Evolutionary conservation across 1,140 invertebrate genomes (phyloP).

Genomic region (Drosophila tsacasi): DNA sequence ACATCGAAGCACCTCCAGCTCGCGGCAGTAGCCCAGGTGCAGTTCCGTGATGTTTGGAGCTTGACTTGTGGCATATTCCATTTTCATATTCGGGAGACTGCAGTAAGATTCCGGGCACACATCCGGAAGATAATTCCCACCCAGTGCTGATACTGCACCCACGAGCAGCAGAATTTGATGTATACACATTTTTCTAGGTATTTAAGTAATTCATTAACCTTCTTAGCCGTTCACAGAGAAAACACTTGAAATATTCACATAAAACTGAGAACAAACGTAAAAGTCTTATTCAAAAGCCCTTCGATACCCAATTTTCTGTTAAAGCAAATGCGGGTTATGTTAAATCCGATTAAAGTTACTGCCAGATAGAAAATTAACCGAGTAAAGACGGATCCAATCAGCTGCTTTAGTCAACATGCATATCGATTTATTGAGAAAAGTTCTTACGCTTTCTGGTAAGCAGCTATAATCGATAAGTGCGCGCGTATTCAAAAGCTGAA

Average conservation of each 20-base stretch:
- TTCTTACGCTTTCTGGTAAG: not conserved
- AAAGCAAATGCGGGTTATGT: not conserved
- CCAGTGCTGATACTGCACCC: not conserved
- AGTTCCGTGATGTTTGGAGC: not conserved
- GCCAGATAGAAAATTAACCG: not conserved
- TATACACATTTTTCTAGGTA: not conserved
- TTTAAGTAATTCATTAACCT: not conserved
- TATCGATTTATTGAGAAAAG: not conserved
- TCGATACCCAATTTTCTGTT: not conserved
- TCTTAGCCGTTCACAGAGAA: not conserved
- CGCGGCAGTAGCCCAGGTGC: not conserved
- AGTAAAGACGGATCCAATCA: not conserved
- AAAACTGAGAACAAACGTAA: accelerated
- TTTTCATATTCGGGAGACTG: not conserved
- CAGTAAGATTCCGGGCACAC: not conserved
- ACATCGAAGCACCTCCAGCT: not conserved
- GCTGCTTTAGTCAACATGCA: not conserved
- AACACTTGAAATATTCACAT: not conserved
- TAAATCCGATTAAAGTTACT: constrained; percentile 6
- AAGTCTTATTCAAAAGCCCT: not conserved
- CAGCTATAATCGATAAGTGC: not conserved
- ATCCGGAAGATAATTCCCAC: not conserved
- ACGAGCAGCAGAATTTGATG: not conserved
- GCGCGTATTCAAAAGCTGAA: not conserved
- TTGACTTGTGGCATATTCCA: too few relatives aligned